Base-by-base conservation (phyloP, 2,797 vertebrate species). In the Pygocentrus nattereri region DNA sequence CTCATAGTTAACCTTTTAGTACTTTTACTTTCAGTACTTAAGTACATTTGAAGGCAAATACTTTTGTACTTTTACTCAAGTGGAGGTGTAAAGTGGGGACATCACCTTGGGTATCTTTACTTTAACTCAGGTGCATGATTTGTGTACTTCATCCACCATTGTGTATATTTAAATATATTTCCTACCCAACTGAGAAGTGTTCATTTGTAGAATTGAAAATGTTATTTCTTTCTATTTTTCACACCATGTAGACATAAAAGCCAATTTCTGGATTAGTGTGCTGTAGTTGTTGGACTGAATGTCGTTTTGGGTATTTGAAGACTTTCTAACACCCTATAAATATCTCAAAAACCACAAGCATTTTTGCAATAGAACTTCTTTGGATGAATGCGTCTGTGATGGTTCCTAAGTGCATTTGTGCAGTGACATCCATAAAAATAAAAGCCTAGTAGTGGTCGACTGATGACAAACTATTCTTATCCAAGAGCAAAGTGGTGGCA, bases 371-470 rank as follows among this genome's bases (percentile, higher is more conserved):
- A 80, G 56, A 56, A 73, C 77, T 79, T 85, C 80, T 85, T 73
- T 81, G 69, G 81, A 72, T 78, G 65, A 27, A 69, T 73, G 70
- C 52, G 30, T 78, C 64, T 62, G 54, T 81, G 83, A 88, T 85
- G 86, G 80, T 78, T 81, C 84, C 84, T 85, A 88, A 89, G 85
- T 89, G 88, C 62, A 21, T 65, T 19, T 62, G 38, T 65, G 62
- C 81, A 85, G 81, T 87, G 88, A 86, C 86, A 86, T 85, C 82
- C 83, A 81, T 87, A 87, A 86, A 86, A 80, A 85, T 86, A 82
- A 88, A 88, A 82, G 81, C 80, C 62, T 58, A 69, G 52, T 70
- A 65, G 70, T 76, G 64, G 65, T 83, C 79, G 69, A 71, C 80
- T 79, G 78, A 84, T 79, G 85, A 86, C 81, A 82, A 82, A 81